Conservation (phyloP, 2,888 invertebrate species). For the Anoncus sp. region DNA sequence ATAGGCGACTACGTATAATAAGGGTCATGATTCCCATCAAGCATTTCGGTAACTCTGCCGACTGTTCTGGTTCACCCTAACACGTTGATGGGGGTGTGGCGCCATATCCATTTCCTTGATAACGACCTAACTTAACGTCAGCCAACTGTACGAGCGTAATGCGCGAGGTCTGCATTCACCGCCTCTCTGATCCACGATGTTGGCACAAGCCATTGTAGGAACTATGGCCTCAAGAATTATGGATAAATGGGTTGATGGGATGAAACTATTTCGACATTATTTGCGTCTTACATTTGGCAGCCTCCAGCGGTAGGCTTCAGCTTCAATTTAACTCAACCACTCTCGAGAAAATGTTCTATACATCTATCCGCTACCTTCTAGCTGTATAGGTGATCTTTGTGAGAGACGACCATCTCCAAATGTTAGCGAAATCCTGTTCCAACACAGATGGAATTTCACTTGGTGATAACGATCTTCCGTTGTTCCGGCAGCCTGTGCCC, state of each 20-base stretch:
- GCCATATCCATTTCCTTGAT: slow-evolving; percentile 39
- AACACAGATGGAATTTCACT: slow-evolving; percentile 60
- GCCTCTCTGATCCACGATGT: slow-evolving; percentile 6
- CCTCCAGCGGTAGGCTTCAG: slow-evolving; percentile 2
- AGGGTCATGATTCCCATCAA: slow-evolving; percentile 45
- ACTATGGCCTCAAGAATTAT: slow-evolving; percentile 21
- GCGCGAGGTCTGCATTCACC: slow-evolving; percentile 12
- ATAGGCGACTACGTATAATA: slow-evolving; percentile 44
- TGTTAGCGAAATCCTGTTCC: slow-evolving; percentile 5
- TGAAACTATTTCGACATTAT: neutral
- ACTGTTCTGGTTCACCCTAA: slow-evolving; percentile 14
- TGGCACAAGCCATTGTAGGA: neutral
- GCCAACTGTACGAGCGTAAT: neutral
- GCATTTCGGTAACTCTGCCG: slow-evolving; percentile 2
- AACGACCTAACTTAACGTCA: slow-evolving; percentile 50
- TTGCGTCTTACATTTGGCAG: neutral
- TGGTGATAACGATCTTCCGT: slow-evolving; percentile 70
- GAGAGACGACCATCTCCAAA: neutral
- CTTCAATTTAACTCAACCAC: neutral
- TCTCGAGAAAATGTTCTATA: slow-evolving; percentile 26
- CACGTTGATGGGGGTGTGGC: neutral
- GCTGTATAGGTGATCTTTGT: neutral
- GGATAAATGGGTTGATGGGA: slow-evolving; percentile 8
- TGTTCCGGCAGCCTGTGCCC: slow-evolving; percentile 63
- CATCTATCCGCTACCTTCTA: neutral